Conservation (phyloP, 1,140 invertebrate species). For the Drosophila lowei region DNA sequence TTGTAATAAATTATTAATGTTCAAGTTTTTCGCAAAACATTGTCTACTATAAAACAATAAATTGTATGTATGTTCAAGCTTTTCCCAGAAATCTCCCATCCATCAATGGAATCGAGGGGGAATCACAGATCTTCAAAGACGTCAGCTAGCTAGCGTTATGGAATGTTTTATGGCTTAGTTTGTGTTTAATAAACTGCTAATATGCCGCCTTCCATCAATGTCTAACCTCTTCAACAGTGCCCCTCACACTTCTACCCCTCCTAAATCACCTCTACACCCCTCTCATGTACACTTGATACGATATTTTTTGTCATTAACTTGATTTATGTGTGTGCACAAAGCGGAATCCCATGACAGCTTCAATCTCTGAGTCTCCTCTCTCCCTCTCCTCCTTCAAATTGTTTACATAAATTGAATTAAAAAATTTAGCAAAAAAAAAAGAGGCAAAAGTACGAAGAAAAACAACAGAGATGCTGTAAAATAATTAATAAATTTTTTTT, state of each 20-base stretch:
- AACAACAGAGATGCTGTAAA: slow-evolving; percentile 70
- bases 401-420: slow-evolving; percentile 82
- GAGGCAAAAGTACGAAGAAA: slow-evolving; percentile 33
- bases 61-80: background rate
- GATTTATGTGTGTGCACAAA: slow-evolving; percentile 72
- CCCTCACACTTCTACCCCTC: too few relatives aligned
- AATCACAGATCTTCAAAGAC: slow-evolving; percentile 25
- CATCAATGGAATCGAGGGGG: slow-evolving; percentile 13
- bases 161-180: slow-evolving; percentile 23
- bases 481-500: slow-evolving; percentile 80
- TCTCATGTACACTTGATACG: slow-evolving; percentile 20
- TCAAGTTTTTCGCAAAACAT: too few relatives aligned
- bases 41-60: slow-evolving; percentile 17
- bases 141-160: slow-evolving; percentile 20
- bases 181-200: slow-evolving; percentile 19
- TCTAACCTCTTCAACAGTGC: too few relatives aligned
- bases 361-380: slow-evolving; percentile 27
- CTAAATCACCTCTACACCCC: slow-evolving; percentile 1
- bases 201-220: too few relatives aligned
- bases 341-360: slow-evolving; percentile 50
- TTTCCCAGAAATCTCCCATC: slow-evolving; percentile 24
- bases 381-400: slow-evolving; percentile 45
- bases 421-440: slow-evolving; percentile 51
- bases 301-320: slow-evolving; percentile 76
- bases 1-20: too few relatives aligned